phyloP scores from a whole-genome alignment of 2,888 invertebrate genomes.

The Athalia circularis region DNA sequence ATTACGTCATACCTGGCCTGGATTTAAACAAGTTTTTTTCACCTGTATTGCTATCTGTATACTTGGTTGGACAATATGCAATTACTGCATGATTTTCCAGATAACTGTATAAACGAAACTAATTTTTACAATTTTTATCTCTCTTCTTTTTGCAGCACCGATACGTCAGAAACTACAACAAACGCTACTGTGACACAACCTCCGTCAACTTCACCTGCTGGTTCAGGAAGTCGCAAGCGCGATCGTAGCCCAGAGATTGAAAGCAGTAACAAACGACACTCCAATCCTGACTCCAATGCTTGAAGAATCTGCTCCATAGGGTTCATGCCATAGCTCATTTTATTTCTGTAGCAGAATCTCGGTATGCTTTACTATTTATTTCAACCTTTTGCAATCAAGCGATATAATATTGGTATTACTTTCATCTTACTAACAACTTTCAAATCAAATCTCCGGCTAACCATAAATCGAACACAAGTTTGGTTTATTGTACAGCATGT shows the following conservation, averaged over 20 bases:
- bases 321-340: constrained; percentile 40
- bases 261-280: constrained; percentile 63
- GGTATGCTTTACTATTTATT: constrained; percentile 20
- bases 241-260: constrained; percentile 64
- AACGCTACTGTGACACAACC: constrained; percentile 21
- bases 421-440: background rate
- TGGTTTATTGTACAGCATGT: too few relatives aligned
- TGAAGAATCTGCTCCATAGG: constrained; percentile 42
- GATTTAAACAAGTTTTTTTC: constrained; percentile 22
- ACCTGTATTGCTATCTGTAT: background rate
- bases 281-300: constrained; percentile 60
- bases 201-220: constrained; percentile 40
- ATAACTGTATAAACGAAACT: background rate
- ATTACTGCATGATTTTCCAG: background rate
- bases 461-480: too few relatives aligned
- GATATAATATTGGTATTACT: background rate
- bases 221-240: constrained; percentile 62
- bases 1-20: background rate
- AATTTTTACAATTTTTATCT: constrained; percentile 11
- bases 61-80: constrained; percentile 14
- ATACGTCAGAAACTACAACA: constrained; percentile 32
- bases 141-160: constrained; percentile 38
- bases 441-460: too few relatives aligned
- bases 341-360: constrained; percentile 27
- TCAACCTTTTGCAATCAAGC: background rate